A percentile compares a stretch with the other conserved stretches of the same genome.
Conservation (phyloP, 2,888 invertebrate species). For the Nysson spinosus region DNA sequence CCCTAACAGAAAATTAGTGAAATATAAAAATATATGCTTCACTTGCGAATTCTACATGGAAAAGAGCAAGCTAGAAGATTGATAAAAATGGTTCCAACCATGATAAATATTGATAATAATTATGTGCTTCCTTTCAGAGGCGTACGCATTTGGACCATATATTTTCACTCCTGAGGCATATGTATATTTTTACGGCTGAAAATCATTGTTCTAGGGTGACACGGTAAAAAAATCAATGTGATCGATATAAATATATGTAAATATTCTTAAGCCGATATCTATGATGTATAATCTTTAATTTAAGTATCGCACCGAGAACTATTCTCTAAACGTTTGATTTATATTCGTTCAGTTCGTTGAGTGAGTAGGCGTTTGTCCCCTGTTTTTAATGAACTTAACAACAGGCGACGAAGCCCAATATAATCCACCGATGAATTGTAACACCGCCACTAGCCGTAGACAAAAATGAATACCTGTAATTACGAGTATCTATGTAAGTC, state of each 20-base stretch:
- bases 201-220: conserved; percentile 32
- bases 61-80: neutral
- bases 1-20: neutral
- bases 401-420: conserved; percentile 60
- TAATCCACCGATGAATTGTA: conserved; percentile 60
- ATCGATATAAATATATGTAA: conserved; percentile 39
- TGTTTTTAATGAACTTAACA: conserved; percentile 48
- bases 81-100: conserved; percentile 4
- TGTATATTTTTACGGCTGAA: conserved; percentile 39
- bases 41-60: neutral
- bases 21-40: neutral
- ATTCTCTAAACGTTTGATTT: conserved; percentile 12
- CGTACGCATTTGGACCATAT: conserved; percentile 17
- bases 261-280: conserved; percentile 30
- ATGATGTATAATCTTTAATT: conserved; percentile 10
- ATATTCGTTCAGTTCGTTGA: conserved; percentile 1
- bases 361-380: conserved; percentile 21
- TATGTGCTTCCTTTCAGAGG: conserved; percentile 30
- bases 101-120: conserved; percentile 10
- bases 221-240: conserved; percentile 29
- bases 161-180: conserved; percentile 26
- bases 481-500: conserved; percentile 12
- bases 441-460: conserved; percentile 48
- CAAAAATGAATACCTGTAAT: conserved; percentile 53
- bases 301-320: conserved; percentile 13